phyloP scores from a whole-genome alignment of 1,140 invertebrate species.

The Globodera ellingtonae region DNA sequence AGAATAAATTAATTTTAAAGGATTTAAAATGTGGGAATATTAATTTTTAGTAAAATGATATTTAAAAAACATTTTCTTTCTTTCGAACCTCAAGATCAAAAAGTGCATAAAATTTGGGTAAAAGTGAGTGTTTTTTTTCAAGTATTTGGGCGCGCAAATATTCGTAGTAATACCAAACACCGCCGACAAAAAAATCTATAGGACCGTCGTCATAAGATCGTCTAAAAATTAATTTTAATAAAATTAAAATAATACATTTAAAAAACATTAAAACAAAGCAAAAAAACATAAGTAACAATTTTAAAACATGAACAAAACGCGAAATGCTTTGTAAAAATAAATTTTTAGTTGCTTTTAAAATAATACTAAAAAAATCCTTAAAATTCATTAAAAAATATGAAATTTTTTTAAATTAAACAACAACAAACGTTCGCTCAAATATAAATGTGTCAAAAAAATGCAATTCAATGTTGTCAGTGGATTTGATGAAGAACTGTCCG shows the following conservation, averaged over 20 bases:
- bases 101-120: neutral
- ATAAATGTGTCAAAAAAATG: neutral
- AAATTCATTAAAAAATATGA: too few species aligned
- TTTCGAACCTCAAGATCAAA: neutral
- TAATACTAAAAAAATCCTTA: too few species aligned
- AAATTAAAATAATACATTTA: neutral
- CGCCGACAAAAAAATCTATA: neutral
- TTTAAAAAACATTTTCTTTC: neutral
- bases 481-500: conserved; percentile 7
- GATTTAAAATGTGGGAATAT: too few species aligned
- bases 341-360: too few species aligned
- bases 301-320: neutral
- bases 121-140: neutral
- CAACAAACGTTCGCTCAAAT: neutral
- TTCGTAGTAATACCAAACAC: neutral
- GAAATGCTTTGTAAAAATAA: neutral
- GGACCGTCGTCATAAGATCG: neutral
- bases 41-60: too few species aligned
- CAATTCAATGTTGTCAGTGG: neutral
- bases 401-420: too few species aligned
- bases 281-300: neutral
- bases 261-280: too few species aligned
- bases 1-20: too few species aligned
- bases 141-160: neutral
- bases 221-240: neutral